Evolutionary conservation across 2,113 vertebrate species (phyloP), one percentile per base, ranked within the genome.

Genomic region (Physeter macrocephalus): DNA sequence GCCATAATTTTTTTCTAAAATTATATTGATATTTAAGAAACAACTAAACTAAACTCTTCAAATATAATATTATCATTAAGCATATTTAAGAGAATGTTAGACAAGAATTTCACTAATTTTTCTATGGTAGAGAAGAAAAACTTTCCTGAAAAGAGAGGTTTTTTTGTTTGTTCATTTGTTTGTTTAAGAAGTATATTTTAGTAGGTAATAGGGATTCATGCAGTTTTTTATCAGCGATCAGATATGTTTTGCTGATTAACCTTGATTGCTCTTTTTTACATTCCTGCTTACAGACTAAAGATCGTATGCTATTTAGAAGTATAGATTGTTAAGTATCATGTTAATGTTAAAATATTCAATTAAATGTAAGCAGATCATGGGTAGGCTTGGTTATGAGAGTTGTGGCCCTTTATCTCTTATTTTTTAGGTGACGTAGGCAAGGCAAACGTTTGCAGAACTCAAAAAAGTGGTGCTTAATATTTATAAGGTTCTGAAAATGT

Each of bases 291-390:
- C 43, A 93, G 39, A 72, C 57, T 77, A 21, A 88, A 90, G 52
- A 71, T 93, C 39, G 52, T 77, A 52, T 85, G 17, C n/a, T 90
- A 39, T 61, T 86, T 95, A 78, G 39, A 89, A 96, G 29, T 91
- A 57, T 36, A 94, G 34, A 69, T 95, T 62, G 90, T 49, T 94
- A 96, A 97, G 39, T 82, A 49, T 93, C 34, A 71, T 83, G 14
- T 75, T 93, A 96, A 77, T 69, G n/a, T 41, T 88, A 69, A 98
- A 82, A 96, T 96, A 96, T 78, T 91, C 66, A 91, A 59, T 66
- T 69, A 92, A 82, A 95, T n/a, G 0, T 78, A 81, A 92, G 52
- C 36, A 57, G 82, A 93, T 25, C 59, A 75, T 74, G 59, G 11
- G 1, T 84, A 82, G 36, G 25, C 67, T 96, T 85, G 49, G 31